phyloP scores from a whole-genome alignment of 2,888 invertebrate species.

The Eupithecia pulchellata region DNA sequence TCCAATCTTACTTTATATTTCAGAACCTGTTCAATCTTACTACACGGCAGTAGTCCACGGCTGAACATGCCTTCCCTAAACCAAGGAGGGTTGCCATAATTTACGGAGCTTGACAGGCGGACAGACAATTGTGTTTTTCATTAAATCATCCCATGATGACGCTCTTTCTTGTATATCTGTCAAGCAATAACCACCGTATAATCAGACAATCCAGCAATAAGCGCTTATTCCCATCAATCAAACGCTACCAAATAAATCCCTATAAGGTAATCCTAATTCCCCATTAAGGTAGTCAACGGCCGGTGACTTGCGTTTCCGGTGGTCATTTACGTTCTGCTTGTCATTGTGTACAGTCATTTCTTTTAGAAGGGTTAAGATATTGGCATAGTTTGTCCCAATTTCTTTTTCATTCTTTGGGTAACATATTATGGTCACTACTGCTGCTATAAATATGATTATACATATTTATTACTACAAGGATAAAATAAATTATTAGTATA shows the following conservation, averaged over 20 bases:
- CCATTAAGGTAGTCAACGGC: conserved; percentile 35
- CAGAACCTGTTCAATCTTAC: neutral
- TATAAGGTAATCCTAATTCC: conserved; percentile 35
- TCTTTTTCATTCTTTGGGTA: neutral
- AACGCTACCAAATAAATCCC: conserved; percentile 28
- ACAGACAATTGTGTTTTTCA: neutral
- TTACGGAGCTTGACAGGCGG: neutral
- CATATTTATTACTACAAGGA: no score
- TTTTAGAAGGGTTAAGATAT: conserved; percentile 15
- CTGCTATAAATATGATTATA: neutral
- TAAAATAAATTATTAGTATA: neutral
- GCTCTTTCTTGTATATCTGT: neutral
- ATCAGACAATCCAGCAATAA: conserved; percentile 11
- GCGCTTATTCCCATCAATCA: conserved; percentile 30
- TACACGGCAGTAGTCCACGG: neutral
- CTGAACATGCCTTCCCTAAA: no score
- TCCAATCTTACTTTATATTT: neutral
- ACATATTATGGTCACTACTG: neutral
- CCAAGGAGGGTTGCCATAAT: no score
- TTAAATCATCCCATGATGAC: neutral
- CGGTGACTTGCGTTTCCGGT: conserved; percentile 38
- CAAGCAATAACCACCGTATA: neutral
- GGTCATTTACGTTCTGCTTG: conserved; percentile 28
- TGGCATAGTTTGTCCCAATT: conserved; percentile 1
- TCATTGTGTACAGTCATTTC: conserved; percentile 27